Conservation (phyloP, 1,140 invertebrate genomes). For the Macrocentrus cingulum region DNA sequence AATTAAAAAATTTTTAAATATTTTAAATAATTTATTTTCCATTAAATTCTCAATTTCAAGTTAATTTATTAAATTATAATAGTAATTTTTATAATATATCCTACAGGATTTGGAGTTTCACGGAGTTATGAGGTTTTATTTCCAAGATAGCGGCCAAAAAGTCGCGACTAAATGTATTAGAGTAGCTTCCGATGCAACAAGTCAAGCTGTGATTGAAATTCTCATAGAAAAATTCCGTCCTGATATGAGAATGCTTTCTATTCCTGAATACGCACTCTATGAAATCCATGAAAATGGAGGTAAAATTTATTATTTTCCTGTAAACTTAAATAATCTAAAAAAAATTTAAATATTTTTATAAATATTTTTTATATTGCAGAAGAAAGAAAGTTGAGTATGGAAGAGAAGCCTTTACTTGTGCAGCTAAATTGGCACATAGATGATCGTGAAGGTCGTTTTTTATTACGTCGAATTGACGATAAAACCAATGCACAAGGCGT, state of each 20-base stretch:
- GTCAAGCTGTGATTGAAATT: conserved; percentile 92
- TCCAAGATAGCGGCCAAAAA: conserved; percentile 96
- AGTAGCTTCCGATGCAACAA: conserved; percentile 93
- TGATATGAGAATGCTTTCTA: conserved; percentile 97
- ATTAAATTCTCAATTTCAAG: neutral
- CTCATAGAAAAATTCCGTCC: conserved; percentile 99
- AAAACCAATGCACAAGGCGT: conserved; percentile 67
- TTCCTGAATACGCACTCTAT: conserved; percentile 94
- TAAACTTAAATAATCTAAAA: too few species aligned
- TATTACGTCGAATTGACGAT: conserved; percentile 86
- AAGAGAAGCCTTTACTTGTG: conserved; percentile 95
- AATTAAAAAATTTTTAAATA: too few species aligned
- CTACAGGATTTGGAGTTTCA: conserved; percentile 95
- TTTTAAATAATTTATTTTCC: too few species aligned
- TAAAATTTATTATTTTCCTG: too few species aligned
- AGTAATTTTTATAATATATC: conserved; percentile 23
- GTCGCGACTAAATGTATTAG: conserved; percentile 99
- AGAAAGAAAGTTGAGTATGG: conserved; percentile 83
- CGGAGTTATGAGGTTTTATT: conserved; percentile 99
- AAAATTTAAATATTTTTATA: too few species aligned
- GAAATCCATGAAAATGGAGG: conserved; percentile 96
- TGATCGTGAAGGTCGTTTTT: conserved; percentile 94
- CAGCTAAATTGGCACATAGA: conserved; percentile 99
- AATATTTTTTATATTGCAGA: too few species aligned
- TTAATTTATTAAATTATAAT: neutral